A percentile compares a stretch with the other conserved stretches of the same genome.
Evolutionary conservation across 1,140 invertebrate genomes (phyloP).

Genomic region (Tenebrio molitor): DNA sequence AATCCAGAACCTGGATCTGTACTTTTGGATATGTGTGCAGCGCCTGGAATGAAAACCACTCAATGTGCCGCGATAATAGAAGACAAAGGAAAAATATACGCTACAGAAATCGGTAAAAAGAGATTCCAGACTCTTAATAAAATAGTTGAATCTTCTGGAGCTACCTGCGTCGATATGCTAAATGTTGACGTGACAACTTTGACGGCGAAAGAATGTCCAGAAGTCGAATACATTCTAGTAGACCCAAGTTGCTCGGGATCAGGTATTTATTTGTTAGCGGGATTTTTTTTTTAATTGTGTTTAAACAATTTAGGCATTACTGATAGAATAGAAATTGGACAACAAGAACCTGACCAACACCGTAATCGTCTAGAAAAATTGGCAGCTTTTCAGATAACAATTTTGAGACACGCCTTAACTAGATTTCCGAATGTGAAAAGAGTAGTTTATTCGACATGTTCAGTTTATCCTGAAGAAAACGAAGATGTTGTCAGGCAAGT

Average conservation of each 20-base stretch:
- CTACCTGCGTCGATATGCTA: constrained; percentile 76
- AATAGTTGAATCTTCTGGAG: constrained; percentile 75
- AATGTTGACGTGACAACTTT: constrained; percentile 81
- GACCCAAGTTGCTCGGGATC: constrained; percentile 97
- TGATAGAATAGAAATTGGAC: constrained; percentile 68
- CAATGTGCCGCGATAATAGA: constrained; percentile 87
- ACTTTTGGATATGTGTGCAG: constrained; percentile 94
- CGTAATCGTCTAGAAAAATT: constrained; percentile 76
- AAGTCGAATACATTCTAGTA: constrained; percentile 91
- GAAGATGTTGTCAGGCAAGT: constrained; percentile 87
- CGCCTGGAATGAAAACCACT: constrained; percentile 96
- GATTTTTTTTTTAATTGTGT: background rate
- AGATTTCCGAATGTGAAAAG: constrained; percentile 86
- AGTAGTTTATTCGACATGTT: constrained; percentile 97
- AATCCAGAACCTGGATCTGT: constrained; percentile 76
- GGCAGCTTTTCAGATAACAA: constrained; percentile 85
- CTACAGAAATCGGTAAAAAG: constrained; percentile 81
- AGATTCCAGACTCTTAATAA: constrained; percentile 77
- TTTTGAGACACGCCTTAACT: constrained; percentile 88
- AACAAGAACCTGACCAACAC: constrained; percentile 57
- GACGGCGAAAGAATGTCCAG: constrained; percentile 72
- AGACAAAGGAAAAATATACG: constrained; percentile 85
- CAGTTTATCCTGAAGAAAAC: constrained; percentile 91
- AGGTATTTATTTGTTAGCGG: constrained; percentile 71
- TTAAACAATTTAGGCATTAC: constrained; percentile 52